phyloP scores from a whole-genome alignment of 2,888 invertebrate species.

The Lepidochitona cinerea region DNA sequence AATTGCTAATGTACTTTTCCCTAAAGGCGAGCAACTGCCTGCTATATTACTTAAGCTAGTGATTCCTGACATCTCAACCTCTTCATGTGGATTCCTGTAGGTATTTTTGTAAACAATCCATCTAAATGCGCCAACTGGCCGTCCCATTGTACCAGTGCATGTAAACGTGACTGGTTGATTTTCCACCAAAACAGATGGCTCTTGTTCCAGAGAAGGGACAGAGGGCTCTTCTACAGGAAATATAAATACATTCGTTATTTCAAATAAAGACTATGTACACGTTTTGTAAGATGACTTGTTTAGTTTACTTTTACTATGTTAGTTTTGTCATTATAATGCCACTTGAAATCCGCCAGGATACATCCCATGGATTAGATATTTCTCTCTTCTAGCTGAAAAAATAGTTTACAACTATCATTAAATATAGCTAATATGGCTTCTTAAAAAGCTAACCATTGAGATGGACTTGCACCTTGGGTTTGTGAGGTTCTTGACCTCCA shows the following conservation, averaged over 20 bases:
- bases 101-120: background rate
- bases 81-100: background rate
- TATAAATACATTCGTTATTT: too few relatives aligned
- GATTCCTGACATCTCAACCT: background rate
- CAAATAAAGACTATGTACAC: too few relatives aligned
- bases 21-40: background rate
- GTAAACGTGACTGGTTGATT: background rate
- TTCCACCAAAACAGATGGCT: background rate
- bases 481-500: background rate
- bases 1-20: background rate
- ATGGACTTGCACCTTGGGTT: background rate
- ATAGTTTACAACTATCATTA: too few relatives aligned
- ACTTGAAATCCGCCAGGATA: too few relatives aligned
- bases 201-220: background rate
- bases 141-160: background rate
- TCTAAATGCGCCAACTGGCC: background rate
- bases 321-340: too few relatives aligned
- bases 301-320: too few relatives aligned
- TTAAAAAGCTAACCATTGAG: background rate
- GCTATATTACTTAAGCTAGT: background rate
- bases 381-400: too few relatives aligned
- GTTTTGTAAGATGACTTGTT: too few relatives aligned
- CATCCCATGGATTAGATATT: too few relatives aligned
- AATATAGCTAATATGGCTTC: too few relatives aligned
- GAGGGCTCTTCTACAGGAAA: conserved; percentile 5